phyloP scores from a whole-genome alignment of 2,113 vertebrate genomes.

The Procapra przewalskii region DNA sequence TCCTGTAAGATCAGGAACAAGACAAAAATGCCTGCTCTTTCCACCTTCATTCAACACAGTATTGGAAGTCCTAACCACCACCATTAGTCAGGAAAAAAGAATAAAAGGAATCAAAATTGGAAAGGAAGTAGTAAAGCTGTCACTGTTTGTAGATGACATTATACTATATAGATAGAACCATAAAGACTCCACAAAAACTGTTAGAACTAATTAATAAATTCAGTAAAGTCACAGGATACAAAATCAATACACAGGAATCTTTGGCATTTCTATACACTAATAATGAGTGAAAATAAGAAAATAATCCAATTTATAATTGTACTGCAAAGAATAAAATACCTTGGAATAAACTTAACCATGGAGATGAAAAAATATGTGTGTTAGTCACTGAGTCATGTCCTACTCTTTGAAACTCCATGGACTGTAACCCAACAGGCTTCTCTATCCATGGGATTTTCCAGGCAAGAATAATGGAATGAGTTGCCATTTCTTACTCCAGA shows the following conservation, averaged over 20 bases:
- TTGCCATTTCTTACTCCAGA: neutral
- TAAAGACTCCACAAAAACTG: neutral
- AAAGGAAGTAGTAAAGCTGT: neutral
- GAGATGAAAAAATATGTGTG: neutral
- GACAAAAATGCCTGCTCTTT: neutral
- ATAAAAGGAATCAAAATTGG: neutral
- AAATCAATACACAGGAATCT: neutral
- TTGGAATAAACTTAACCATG: neutral
- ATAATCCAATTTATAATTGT: neutral
- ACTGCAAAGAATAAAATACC: neutral
- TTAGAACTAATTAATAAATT: neutral
- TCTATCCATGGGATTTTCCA: neutral
- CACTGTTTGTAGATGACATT: neutral
- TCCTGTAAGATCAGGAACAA: neutral
- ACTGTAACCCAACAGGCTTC: neutral
- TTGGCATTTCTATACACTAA: neutral
- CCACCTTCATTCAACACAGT: neutral
- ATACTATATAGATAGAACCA: neutral
- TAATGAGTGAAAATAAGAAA: neutral
- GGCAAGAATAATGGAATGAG: neutral
- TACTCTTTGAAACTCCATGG: neutral
- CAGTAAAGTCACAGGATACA: neutral
- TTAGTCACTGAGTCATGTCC: neutral
- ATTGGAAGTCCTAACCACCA: neutral
- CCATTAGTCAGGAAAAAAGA: neutral